A percentile compares a stretch with the other conserved stretches of the same genome.
These are phyloP conservation scores for Calameuta pallipes DNA, from an alignment of 2,888 invertebrate species.

Conservation along the genomic window DNA sequence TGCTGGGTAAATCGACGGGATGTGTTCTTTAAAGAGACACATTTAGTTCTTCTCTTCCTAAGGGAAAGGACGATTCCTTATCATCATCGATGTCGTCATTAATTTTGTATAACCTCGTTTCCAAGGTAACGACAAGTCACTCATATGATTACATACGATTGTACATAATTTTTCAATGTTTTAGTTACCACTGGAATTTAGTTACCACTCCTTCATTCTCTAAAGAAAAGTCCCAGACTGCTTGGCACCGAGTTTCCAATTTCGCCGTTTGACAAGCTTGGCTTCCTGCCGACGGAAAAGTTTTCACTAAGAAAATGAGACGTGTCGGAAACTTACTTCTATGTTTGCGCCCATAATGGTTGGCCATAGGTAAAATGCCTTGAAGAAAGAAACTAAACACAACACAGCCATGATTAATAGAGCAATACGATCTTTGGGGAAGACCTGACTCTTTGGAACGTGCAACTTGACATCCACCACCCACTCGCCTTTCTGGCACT, in stretches of 20 bases:
- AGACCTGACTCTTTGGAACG: slow-evolving; percentile 13
- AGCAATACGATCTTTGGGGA: slow-evolving; percentile 23
- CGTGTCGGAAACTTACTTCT: not conserved
- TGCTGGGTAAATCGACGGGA: no score
- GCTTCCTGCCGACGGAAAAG: slow-evolving; percentile 34
- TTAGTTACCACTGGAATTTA: not conserved
- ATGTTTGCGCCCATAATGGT: not conserved
- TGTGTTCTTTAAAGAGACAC: not conserved
- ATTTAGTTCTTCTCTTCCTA: no score
- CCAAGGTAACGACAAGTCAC: not conserved
- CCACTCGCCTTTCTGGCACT: slow-evolving; percentile 18
- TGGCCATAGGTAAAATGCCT: slow-evolving; percentile 10
- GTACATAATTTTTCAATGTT: not conserved
- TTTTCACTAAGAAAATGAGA: not conserved
- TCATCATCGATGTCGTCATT: not conserved
- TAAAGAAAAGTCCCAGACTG: slow-evolving; percentile 27
- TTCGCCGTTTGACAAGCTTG: slow-evolving; percentile 30
- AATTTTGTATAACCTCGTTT: not conserved
- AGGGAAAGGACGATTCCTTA: not conserved
- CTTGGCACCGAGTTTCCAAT: slow-evolving; percentile 40
- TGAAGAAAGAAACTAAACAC: slow-evolving; percentile 41
- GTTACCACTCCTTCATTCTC: not conserved
- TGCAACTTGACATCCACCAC: slow-evolving; percentile 9
- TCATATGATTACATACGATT: not conserved
- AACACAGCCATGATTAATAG: slow-evolving; percentile 38